Percentiles rank a stretch among this genome's conserved stretches.
phyloP scores from a whole-genome alignment of 2,888 invertebrate genomes.

The Cynaeus angustus region DNA sequence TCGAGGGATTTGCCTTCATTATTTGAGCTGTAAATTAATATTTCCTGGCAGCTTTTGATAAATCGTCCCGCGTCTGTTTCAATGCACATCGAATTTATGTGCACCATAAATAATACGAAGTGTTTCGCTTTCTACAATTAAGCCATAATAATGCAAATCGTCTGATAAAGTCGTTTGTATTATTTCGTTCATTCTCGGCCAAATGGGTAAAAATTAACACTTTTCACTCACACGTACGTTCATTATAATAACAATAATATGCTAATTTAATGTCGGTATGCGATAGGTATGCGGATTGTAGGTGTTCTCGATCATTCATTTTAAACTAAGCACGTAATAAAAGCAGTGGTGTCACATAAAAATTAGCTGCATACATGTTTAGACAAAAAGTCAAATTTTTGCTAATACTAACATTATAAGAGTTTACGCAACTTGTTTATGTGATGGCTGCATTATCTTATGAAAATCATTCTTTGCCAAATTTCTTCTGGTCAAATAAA shows the following conservation, averaged over 20 bases:
- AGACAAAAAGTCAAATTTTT: too few species aligned
- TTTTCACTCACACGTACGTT: constrained; percentile 35
- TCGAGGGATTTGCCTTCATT: constrained; percentile 54
- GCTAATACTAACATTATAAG: too few species aligned
- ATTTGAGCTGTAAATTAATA: constrained; percentile 54
- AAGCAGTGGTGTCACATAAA: neutral
- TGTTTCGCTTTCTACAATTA: constrained; percentile 43
- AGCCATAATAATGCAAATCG: constrained; percentile 47
- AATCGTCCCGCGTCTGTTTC: constrained; percentile 44
- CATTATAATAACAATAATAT: constrained; percentile 46
- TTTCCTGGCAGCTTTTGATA: constrained; percentile 55
- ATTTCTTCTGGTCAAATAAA: too few species aligned
- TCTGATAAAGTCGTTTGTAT: constrained; percentile 35
- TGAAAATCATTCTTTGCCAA: too few species aligned
- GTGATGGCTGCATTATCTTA: too few species aligned
- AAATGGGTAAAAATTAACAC: constrained; percentile 41
- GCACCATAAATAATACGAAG: constrained; percentile 45
- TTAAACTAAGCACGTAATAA: constrained; percentile 22
- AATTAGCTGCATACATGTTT: too few species aligned
- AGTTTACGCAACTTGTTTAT: too few species aligned
- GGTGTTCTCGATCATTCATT: constrained; percentile 27
- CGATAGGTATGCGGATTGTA: constrained; percentile 38
- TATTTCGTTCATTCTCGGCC: constrained; percentile 11
- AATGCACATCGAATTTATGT: constrained; percentile 43
- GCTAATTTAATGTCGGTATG: constrained; percentile 42